Evolutionary conservation across 2,113 vertebrate species (phyloP), one percentile per base, ranked within the genome.

Genomic region (Ammodytes dubius): DNA sequence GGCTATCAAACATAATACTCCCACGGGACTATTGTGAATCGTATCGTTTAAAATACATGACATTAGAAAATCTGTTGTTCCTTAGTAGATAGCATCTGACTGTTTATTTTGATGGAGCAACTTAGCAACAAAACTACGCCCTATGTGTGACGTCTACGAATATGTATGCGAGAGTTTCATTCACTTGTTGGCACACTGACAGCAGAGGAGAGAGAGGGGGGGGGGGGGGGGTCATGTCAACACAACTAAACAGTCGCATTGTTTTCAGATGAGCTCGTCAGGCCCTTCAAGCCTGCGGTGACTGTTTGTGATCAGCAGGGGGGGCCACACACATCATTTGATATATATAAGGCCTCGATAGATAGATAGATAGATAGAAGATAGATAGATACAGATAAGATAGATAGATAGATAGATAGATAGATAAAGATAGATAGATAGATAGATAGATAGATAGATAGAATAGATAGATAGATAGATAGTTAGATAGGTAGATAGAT

Each of bases 111-210:
- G 76, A 76, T 81, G 60, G 57, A 61, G 81, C 60, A 73, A 74
- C 70, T 60, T 80, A 81, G 85, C 86, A 93, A 94, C 61, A 71
- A 13, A 74, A 40, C 74, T 76, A 84, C 93, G 64, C 87, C 89
- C 89, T 82, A 75, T 85, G 54, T 12, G 58, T 90, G 88, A 90
- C 85, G 76, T 74, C 66, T 63, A 13, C 27, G 19, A 37, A 52
- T 69, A 79, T 27, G n/a, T 6, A 45, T 66, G 4, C 57, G 59
- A 73, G 14, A 71, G 40, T 5, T 43, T 4, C 27, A 52, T 12
- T 17, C 40, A 61, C 27, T 27, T 27, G 27, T 4, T 70, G 45
- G 37, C 42, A 19, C 43, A 54, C 11, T 52, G 10, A 46, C 19
- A 52, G 39, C 27, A 27, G 27, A 27, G 27, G 27, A 27, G 27